phyloP scores from a whole-genome alignment of 2,797 vertebrate genomes.

The Nasua narica region DNA sequence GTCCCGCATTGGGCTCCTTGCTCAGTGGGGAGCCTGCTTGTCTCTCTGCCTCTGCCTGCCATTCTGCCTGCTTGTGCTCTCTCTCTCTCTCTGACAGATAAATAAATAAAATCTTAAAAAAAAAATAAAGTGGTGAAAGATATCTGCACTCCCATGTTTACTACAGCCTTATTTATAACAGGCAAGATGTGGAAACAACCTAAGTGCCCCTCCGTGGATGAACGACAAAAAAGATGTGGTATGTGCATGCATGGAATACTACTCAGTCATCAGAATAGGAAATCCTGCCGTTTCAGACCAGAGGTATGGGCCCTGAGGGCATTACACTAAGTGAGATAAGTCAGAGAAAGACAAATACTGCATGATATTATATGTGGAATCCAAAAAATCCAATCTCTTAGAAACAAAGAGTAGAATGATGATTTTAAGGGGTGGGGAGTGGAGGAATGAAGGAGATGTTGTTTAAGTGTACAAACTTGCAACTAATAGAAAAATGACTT shows the following conservation, averaged over 20 bases:
- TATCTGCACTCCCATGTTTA: background rate
- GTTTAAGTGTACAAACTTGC: background rate
- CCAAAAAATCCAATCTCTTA: background rate
- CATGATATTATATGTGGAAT: background rate
- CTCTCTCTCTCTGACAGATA: too few species aligned
- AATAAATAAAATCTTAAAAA: too few species aligned
- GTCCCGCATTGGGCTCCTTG: too few species aligned
- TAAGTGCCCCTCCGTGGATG: background rate
- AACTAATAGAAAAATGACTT: background rate
- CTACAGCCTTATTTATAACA: background rate
- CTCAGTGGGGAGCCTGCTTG: too few species aligned
- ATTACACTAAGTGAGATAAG: background rate
- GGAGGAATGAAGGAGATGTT: background rate
- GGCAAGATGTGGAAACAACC: background rate
- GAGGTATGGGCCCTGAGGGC: background rate
- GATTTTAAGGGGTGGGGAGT: background rate
- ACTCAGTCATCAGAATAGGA: background rate
- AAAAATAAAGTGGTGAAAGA: background rate
- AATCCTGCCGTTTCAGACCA: background rate
- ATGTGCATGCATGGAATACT: background rate
- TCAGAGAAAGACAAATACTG: background rate
- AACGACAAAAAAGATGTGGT: background rate
- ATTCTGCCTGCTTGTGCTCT: too few species aligned
- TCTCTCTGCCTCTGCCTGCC: too few species aligned
- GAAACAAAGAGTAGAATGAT: background rate